Conservation (phyloP, 2,113 vertebrate species). For the Lamprotornis superbus region DNA sequence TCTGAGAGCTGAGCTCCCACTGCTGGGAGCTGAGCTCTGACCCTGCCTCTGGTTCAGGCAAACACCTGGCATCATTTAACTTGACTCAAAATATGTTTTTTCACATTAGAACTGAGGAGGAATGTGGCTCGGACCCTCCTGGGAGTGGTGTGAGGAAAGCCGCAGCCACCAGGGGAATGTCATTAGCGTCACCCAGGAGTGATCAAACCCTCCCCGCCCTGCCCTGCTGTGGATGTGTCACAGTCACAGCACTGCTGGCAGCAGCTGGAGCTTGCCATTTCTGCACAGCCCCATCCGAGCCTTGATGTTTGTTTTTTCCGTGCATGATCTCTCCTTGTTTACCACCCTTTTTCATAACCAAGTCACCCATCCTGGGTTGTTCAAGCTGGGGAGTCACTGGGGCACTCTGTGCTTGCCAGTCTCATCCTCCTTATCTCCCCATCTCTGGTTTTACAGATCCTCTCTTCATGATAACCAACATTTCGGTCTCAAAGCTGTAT, state of each 20-base stretch:
- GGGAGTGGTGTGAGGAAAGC: conserved; percentile 25
- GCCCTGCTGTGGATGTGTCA: conserved; percentile 30
- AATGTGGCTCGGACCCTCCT: neutral
- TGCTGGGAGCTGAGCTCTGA: neutral
- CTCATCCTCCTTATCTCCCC: neutral
- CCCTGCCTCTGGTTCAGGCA: neutral
- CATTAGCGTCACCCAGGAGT: neutral
- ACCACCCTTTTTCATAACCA: neutral
- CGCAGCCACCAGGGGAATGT: conserved; percentile 37
- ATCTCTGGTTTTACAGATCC: neutral
- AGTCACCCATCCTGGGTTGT: neutral
- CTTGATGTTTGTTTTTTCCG: neutral
- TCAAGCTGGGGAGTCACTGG: neutral
- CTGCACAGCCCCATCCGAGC: neutral
- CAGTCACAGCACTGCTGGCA: conserved; percentile 4
- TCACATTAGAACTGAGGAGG: neutral
- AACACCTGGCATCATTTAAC: conserved; percentile 12
- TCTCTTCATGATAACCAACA: neutral
- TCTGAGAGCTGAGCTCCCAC: neutral
- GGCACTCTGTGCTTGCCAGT: neutral
- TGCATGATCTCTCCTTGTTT: neutral
- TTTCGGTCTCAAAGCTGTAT: neutral
- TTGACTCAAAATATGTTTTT: neutral
- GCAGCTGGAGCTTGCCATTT: neutral
- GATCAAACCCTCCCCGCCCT: neutral